Evolutionary conservation across 2,113 vertebrate species (phyloP), one percentile per base, ranked within the genome.

Genomic region (Boleophthalmus pectinirostris): DNA sequence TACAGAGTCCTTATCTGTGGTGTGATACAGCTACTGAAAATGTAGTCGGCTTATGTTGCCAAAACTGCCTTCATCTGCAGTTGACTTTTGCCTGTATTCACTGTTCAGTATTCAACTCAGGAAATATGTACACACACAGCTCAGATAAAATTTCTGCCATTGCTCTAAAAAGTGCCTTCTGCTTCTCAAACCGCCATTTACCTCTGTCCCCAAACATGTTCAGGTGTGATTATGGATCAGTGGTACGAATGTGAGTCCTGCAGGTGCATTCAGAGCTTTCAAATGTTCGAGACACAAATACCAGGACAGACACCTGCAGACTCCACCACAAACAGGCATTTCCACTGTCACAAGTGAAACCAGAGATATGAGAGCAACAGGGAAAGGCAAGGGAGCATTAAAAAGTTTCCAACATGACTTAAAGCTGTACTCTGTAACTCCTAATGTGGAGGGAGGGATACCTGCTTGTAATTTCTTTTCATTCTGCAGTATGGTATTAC

Each of bases 271-370:
- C 23, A 13, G 57, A 29, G 12, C 57, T 13, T 24, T 25, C 24
- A 25, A 6, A 57, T 57, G 3, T 57, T 24, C 21, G 49, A 49
- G 53, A 68, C 29, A 68, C 18, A 9, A 54, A 63, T n/a, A 1
- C 15, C 14, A 54, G 9, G 18, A 24, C 20, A 3, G 20, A 20
- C 73, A 66, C 66, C 73, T 75, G 73, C 38, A 51, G 56, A 18
- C 67, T 12, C 23, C 45, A 35, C 23, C 24, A 3, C 43, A 66
- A 53, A 65, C 21, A 35, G 9, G 12, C 66, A 6, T 15, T 14
- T 56, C 15, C 38, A 21, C 53, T 18, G 33, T 23, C 45, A 33
- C 29, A 61, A 53, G 70, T 51, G 24, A 65, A 65, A 66, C 18
- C 8, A 21, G 8, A 33, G 35, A n/a, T n/a, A 66, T 8, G 0